Evolutionary conservation across 1,140 invertebrate species (phyloP).

Genomic region (Plutomurus gul): DNA sequence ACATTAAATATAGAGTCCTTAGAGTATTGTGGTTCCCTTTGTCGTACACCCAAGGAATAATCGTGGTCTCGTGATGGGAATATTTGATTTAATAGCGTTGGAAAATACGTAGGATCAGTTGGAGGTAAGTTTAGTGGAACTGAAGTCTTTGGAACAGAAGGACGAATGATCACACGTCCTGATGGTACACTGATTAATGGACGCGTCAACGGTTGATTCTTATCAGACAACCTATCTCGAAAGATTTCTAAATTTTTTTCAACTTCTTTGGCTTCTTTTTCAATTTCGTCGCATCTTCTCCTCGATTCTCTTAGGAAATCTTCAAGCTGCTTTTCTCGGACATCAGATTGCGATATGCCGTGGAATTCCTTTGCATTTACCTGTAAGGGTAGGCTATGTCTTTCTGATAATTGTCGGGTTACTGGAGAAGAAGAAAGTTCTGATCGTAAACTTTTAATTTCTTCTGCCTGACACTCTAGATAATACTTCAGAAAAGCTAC

Average conservation of each 20-base stretch:
- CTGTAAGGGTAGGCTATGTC: background rate
- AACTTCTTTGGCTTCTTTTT: constrained; percentile 36
- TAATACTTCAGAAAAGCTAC: constrained; percentile 48
- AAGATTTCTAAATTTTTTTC: constrained; percentile 8
- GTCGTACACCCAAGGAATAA: background rate
- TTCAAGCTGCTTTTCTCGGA: constrained; percentile 29
- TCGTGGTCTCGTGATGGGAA: background rate
- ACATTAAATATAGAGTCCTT: background rate
- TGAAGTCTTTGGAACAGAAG: background rate
- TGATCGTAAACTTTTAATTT: constrained; percentile 36
- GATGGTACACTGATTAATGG: background rate
- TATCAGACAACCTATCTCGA: background rate
- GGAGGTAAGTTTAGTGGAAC: background rate
- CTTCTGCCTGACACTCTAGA: constrained; percentile 47
- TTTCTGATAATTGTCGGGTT: background rate
- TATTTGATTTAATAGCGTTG: background rate
- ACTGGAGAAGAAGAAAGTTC: background rate
- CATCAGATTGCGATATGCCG: background rate
- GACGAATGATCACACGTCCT: background rate
- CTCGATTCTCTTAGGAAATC: constrained; percentile 47
- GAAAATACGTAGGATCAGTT: background rate
- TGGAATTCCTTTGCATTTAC: background rate
- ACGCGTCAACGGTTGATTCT: background rate
- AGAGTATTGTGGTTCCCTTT: background rate
- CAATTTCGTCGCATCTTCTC: constrained; percentile 43